Evolutionary conservation across 2,113 vertebrate species (phyloP), one percentile per base, ranked within the genome.

Genomic region (Pseudonaja textilis): DNA sequence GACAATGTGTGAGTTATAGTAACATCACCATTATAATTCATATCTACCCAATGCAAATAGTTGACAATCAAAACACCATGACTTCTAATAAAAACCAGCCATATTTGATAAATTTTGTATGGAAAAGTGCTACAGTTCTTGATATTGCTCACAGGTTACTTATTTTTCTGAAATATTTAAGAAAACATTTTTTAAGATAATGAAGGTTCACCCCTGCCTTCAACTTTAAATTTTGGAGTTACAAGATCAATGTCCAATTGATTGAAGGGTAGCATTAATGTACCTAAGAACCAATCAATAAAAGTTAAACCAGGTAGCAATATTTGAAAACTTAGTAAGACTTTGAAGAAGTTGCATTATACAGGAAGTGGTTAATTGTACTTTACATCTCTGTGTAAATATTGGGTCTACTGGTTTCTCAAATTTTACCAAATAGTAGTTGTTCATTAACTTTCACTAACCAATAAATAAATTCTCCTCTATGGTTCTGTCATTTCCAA

Each of bases 391-490:
- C 89, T 23, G 29, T 92, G 95, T 94, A 96, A 97, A 96, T 95
- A 97, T 92, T 93, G 95, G 39, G 90, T 89, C 93, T 94, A 74
- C 91, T 64, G 0, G 52, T 92, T 93, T 95, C 95, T 92, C 91
- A 93, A 94, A 95, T 94, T 42, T 90, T 87, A 59, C 18, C 39
- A 90, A 89, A 42, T 26, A 86, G 69, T 90, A 91, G 96, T 97
- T 96, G 95, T 85, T 96, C 50, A 97, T 97, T 97, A 96, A 97
- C 96, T 26, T 88, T 95, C 95, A 69, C 91, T 91, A 86, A 56
- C 26, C 47, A 87, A 52, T 54, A 95, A 96, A 95, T 7, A 0
- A 1, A 56, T 52, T 59, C 94, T 94, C 95, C 91, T 95, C 89
- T 89, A 90, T 90, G 93, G 91, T 59, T 91, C n/a, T 93, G 34